Conservation (phyloP, 2,888 invertebrate species). For the Tiliacea aurago region DNA sequence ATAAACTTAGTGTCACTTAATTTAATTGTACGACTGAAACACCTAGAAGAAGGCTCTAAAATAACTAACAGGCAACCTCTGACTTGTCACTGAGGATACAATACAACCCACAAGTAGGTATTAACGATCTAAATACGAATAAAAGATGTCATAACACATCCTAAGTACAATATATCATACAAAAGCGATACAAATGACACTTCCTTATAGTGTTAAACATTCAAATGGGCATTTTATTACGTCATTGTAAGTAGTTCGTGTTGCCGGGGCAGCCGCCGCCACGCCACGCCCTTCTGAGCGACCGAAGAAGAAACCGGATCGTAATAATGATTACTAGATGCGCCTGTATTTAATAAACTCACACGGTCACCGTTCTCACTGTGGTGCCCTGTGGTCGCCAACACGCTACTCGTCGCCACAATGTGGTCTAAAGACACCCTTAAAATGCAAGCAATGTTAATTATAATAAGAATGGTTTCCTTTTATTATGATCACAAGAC, state of each 20-base stretch:
- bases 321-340: constrained; percentile 59
- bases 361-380: constrained; percentile 39
- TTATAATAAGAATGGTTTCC: constrained; percentile 19
- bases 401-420: constrained; percentile 1
- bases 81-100: constrained; percentile 22
- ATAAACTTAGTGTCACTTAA: background rate
- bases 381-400: constrained; percentile 3
- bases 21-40: background rate
- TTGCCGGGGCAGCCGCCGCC: constrained; percentile 68
- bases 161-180: constrained; percentile 26
- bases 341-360: constrained; percentile 48
- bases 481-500: constrained; percentile 6
- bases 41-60: constrained; percentile 5
- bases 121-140: constrained; percentile 27
- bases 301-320: constrained; percentile 69
- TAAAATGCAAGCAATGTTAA: constrained; percentile 27
- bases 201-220: constrained; percentile 67
- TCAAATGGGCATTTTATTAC: constrained; percentile 66
- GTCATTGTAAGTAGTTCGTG: constrained; percentile 65
- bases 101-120: background rate
- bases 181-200: constrained; percentile 54
- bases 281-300: constrained; percentile 72
- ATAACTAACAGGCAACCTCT: constrained; percentile 14
- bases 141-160: constrained; percentile 42
- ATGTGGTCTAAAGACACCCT: constrained; percentile 24